A percentile compares a stretch with the other conserved stretches of the same genome.
phyloP scores from a whole-genome alignment of 2,113 vertebrate genomes.

The Laticauda laticaudata region DNA sequence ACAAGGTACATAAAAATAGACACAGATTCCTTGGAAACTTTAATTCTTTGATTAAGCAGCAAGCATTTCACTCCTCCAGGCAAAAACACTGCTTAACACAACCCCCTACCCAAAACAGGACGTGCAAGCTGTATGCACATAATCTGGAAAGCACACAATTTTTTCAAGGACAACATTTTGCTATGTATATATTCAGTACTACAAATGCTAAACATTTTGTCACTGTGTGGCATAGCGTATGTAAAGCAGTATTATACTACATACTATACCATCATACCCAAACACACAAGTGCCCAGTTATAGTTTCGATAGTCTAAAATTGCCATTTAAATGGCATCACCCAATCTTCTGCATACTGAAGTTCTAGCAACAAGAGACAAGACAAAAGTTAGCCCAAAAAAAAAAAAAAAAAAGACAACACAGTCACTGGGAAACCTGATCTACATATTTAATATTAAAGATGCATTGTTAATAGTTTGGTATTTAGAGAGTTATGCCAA shows the following conservation, averaged over 20 bases:
- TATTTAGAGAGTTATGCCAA: slow-evolving; percentile 52
- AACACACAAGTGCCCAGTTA: slow-evolving; percentile 67
- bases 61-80: slow-evolving; percentile 82
- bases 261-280: slow-evolving; percentile 60
- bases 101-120: slow-evolving; percentile 67
- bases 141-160: slow-evolving; percentile 77
- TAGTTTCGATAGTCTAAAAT: slow-evolving; percentile 61
- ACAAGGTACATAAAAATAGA: slow-evolving; percentile 80
- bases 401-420: slow-evolving; percentile 66
- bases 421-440: slow-evolving; percentile 66
- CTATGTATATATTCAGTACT: slow-evolving; percentile 75
- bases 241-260: slow-evolving; percentile 67
- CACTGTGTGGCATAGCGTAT: slow-evolving; percentile 73
- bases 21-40: slow-evolving; percentile 80
- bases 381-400: slow-evolving; percentile 65
- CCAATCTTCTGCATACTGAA: slow-evolving; percentile 68
- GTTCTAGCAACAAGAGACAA: slow-evolving; percentile 70
- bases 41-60: slow-evolving; percentile 84
- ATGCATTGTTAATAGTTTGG: slow-evolving; percentile 50
- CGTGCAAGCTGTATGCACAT: slow-evolving; percentile 81
- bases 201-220: slow-evolving; percentile 67
- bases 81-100: slow-evolving; percentile 78
- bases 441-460: slow-evolving; percentile 48
- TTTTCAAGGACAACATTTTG: slow-evolving; percentile 71
- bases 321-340: slow-evolving; percentile 59